Evolutionary conservation across 2,888 invertebrate species (phyloP), one percentile per base, ranked within the genome.

Genomic region (Noctua janthe): DNA sequence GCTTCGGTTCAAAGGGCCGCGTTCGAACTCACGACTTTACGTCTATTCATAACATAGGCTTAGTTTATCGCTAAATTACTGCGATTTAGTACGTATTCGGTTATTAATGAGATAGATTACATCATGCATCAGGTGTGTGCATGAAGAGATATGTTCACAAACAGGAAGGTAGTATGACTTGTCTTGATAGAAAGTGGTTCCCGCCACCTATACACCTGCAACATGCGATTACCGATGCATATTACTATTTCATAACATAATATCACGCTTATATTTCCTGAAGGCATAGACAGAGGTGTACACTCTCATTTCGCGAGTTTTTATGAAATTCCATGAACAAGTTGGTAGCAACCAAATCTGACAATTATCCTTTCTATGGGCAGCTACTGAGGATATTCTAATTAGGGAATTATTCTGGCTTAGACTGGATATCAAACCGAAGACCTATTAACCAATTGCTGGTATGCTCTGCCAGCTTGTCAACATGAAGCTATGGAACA

Each of bases 51-150:
- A 83, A 75, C 49, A 66, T 69, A 76, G 86, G 62, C 71, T 71
- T 64, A 47, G 39, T 83, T 73, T 82, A 85, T 75, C 2, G 76
- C 76, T 74, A 74, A 70, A 80, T 83, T 84, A 83, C 72, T 23
- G 11, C 20, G 11, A 73, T 59, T 73, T 66, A 64, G 64, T 66
- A 23, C 17, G 54, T 66, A 71, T 59, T 69, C 43, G 43, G 54
- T 71, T 59, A 72, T 59, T 29, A 73, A 81, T 75, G 39, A 56
- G 56, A 29, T 17, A 49, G 47, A 71, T 81, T 66, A 47, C 39
- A 67, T 67, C 29, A 56, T 62, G 47, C 54, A 74, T 56, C n/a
- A 23, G 20, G 49, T 49, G 51, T 51, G 23, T 47, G 11, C n/a
- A 47, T 29, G 49, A 20, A n/a, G 35, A 20, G 62, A 17, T 23